phyloP scores from a whole-genome alignment of 2,113 vertebrate genomes.

The Phodopus roborovskii region DNA sequence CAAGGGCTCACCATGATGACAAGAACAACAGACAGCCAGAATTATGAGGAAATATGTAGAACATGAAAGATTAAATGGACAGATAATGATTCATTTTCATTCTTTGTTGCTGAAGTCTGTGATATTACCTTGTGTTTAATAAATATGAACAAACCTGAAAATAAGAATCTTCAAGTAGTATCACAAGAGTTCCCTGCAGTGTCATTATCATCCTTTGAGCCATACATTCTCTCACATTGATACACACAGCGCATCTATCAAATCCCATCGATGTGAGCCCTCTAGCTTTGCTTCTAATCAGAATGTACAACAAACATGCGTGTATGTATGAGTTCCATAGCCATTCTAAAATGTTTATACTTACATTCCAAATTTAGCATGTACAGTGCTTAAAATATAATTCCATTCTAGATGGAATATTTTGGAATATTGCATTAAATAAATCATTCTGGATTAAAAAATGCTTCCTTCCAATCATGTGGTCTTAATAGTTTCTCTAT shows the following conservation, averaged over 20 bases:
- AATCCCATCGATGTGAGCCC: fast-evolving
- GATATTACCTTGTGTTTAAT: background rate
- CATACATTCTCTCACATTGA: background rate
- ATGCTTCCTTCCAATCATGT: background rate
- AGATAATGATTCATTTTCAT: background rate
- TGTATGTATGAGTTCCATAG: background rate
- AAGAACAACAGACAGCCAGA: background rate
- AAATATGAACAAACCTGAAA: background rate
- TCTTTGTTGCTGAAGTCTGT: background rate
- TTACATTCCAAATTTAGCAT: background rate
- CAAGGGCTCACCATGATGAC: background rate
- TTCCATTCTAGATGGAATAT: background rate
- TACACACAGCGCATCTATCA: fast-evolving
- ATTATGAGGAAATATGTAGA: background rate
- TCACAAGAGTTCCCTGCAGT: background rate
- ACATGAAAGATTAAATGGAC: background rate
- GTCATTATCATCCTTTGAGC: background rate
- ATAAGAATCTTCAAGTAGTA: background rate
- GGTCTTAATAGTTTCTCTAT: background rate
- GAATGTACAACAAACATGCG: background rate
- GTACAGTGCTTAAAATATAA: background rate
- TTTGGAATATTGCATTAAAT: background rate
- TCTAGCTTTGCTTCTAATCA: background rate
- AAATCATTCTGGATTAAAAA: background rate
- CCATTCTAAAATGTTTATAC: background rate